Evolutionary conservation across 2,888 invertebrate genomes (phyloP), one percentile per base, ranked within the genome.

Genomic region (Bedellia somnulentella): DNA sequence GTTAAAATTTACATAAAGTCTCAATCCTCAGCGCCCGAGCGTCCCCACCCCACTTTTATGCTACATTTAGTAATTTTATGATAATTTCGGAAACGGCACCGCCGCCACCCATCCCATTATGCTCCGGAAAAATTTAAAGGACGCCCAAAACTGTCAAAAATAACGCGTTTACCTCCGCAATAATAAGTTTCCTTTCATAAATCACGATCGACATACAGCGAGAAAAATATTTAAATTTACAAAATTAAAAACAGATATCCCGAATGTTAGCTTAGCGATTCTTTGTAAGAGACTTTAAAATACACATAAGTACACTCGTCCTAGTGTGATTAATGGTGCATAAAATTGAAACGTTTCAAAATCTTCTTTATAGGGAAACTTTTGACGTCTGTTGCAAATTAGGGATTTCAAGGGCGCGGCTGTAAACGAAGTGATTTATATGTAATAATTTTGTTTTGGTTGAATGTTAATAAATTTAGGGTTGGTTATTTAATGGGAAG

Each of bases 31-130:
- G 52, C 63, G 63, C 47, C 63, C 59, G 52, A 14, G 24, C 9
- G 22, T 57, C 58, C 52, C 50, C 70, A 60, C 73, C 71, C 39
- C 73, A 62, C 70, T 63, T 68, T 71, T 62, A 75, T 73, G 75
- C 75, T 73, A 75, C 75, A 75, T 75, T 75, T 75, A 75, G 75
- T 75, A 75, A 75, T 75, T 75, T 75, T 75, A 75, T 75, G 75
- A 75, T 75, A 75, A 75, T 75, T 75, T 66, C 60, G 62, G 64
- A 71, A 73, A 73, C 73, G 58, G 62, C 64, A n/a, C n/a, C n/a
- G 61, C 71, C 62, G 57, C 73, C 71, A 68, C 75, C 75, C 75
- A 71, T 73, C 73, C 62, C 71, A 75, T 75, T 75, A 75, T 75
- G 71, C 73, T 75, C 73, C 73, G 58, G 62, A 66, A 60, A 58